These are phyloP conservation scores for Gymnoscopelus microlampas DNA, from an alignment of 2,797 vertebrate species.

Conservation along the genomic window DNA sequence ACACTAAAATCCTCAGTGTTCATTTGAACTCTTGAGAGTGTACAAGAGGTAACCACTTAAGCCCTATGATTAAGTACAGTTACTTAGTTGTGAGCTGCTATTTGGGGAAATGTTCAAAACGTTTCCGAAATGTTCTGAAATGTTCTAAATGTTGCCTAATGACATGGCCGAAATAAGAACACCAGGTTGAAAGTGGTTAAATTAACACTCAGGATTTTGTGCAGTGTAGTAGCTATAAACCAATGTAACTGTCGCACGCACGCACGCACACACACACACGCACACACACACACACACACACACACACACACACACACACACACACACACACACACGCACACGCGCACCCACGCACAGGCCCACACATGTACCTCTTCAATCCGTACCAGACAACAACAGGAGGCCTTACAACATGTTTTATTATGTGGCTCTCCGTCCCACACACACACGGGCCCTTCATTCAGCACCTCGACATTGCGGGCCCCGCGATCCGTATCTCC, in stretches of 20 bases:
- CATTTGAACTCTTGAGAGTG: too few relatives aligned
- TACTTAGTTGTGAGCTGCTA: too few relatives aligned
- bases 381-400: conserved; percentile 28
- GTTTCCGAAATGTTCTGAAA: too few relatives aligned
- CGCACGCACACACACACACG: conserved; percentile 1
- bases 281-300: not conserved
- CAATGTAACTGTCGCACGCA: conserved; percentile 62
- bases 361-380: conserved; percentile 34
- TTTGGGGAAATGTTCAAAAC: too few relatives aligned
- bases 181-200: too few relatives aligned
- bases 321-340: conserved; percentile 8
- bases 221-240: conserved; percentile 58
- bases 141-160: too few relatives aligned
- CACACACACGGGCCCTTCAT: conserved; percentile 48
- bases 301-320: conserved; percentile 3
- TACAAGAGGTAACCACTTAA: too few relatives aligned
- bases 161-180: too few relatives aligned
- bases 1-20: too few relatives aligned
- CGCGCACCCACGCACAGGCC: conserved; percentile 21
- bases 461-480: conserved; percentile 45
- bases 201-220: too few relatives aligned
- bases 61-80: too few relatives aligned
- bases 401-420: conserved; percentile 58
- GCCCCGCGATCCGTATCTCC: conserved; percentile 62
- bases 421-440: conserved; percentile 60